These are phyloP conservation scores for Todiramphus saurophagus DNA, from an alignment of 2,113 vertebrate genomes.

Conservation along the genomic window DNA sequence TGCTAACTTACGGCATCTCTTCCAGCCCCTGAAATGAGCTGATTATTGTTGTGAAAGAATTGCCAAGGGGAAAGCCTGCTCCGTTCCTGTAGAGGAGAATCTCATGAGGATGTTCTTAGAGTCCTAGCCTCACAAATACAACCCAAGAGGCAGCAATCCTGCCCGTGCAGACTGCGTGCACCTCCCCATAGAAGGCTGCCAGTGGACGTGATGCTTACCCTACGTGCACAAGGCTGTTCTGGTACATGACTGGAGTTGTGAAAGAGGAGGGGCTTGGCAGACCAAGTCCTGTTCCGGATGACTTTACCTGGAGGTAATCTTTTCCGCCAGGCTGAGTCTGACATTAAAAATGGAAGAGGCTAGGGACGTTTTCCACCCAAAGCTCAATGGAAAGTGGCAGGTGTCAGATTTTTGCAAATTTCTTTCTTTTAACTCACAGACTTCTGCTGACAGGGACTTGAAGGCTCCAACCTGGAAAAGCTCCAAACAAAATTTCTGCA, in stretches of 20 bases:
- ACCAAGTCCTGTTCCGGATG: conserved; percentile 43
- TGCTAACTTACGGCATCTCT: neutral
- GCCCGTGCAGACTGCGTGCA: neutral
- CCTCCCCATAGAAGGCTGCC: neutral
- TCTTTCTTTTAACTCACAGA: conserved; percentile 47
- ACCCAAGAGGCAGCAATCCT: neutral
- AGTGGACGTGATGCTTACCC: neutral
- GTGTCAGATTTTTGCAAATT: conserved; percentile 74
- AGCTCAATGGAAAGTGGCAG: conserved; percentile 74
- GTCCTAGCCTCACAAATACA: accelerated
- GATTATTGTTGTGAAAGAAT: neutral
- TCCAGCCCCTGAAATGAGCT: neutral
- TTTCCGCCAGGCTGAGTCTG: conserved; percentile 68
- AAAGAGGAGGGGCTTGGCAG: conserved; percentile 3
- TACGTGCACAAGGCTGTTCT: neutral
- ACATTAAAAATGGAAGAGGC: conserved; percentile 75
- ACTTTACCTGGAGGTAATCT: conserved; percentile 75
- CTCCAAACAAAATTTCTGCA: neutral
- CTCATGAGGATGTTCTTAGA: neutral
- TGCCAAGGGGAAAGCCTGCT: neutral
- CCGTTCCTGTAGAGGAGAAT: neutral
- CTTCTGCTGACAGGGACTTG: conserved; percentile 59
- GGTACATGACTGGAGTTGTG: neutral
- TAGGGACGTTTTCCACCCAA: conserved; percentile 61
- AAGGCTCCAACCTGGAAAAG: conserved; percentile 59